These are phyloP conservation scores for Podarcis lilfordi DNA, from an alignment of 2,797 vertebrate species.

Conservation along the genomic window DNA sequence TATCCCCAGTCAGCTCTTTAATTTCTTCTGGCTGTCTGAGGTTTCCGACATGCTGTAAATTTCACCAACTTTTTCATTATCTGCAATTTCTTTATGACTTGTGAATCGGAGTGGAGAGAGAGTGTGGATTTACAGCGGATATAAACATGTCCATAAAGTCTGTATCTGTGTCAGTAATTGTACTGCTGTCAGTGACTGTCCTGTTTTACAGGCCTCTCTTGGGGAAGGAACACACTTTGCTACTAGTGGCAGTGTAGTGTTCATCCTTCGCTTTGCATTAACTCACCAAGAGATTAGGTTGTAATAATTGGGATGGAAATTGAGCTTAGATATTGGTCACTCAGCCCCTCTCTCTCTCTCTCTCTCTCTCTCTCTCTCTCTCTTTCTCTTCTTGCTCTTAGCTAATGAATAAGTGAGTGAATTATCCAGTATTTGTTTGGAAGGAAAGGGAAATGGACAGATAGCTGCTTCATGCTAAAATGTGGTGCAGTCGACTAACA, in stretches of 20 bases:
- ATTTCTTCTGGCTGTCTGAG: conserved; percentile 87
- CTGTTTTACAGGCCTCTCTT: conserved; percentile 85
- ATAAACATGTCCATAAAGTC: conserved; percentile 88
- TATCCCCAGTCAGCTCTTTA: conserved; percentile 86
- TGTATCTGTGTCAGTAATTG: conserved; percentile 86
- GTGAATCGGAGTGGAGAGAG: conserved; percentile 85
- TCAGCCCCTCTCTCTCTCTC: conserved; percentile 25
- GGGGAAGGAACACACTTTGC: conserved; percentile 76
- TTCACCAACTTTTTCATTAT: conserved; percentile 89
- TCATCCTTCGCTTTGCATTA: conserved; percentile 79
- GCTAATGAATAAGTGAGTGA: conserved; percentile 36
- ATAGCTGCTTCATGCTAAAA: conserved; percentile 40
- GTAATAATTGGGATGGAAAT: conserved; percentile 64
- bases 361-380: conserved; percentile 45
- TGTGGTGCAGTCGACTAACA: background rate
- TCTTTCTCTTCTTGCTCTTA: conserved; percentile 10
- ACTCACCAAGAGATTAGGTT: conserved; percentile 74
- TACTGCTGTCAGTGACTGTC: conserved; percentile 84
- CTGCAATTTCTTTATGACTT: conserved; percentile 87
- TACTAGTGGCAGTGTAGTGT: conserved; percentile 71
- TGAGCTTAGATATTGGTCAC: conserved; percentile 64
- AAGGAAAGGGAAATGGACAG: background rate
- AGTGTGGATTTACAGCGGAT: conserved; percentile 85
- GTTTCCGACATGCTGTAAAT: conserved; percentile 87
- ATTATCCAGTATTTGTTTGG: conserved; percentile 4